phyloP scores from a whole-genome alignment of 2,888 invertebrate species.

The Sarcophaga caerulescens region DNA sequence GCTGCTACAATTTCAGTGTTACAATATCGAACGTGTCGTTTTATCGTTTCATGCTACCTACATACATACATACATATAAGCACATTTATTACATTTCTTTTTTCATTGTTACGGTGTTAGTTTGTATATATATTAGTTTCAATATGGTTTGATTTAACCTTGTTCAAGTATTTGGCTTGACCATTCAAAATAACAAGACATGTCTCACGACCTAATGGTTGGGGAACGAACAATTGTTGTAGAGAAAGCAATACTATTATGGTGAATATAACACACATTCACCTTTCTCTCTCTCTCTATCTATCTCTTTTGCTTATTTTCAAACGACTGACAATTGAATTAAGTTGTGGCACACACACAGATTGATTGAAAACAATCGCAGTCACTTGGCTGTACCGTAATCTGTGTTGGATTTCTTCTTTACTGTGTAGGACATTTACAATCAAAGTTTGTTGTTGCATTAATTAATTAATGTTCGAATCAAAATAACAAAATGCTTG shows the following conservation, averaged over 20 bases:
- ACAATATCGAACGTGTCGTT: slow-evolving; percentile 37
- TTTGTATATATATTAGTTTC: slow-evolving; percentile 1
- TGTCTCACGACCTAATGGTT: slow-evolving; percentile 22
- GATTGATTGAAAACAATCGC: slow-evolving; percentile 49
- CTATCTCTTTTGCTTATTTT: neutral
- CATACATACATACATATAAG: too few relatives aligned
- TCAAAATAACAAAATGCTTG: too few relatives aligned
- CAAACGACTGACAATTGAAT: slow-evolving; percentile 45
- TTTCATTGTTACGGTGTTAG: neutral
- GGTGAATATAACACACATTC: neutral
- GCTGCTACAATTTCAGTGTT: neutral
- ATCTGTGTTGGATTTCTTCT: neutral
- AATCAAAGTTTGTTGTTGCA: slow-evolving; percentile 18
- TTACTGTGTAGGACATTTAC: slow-evolving; percentile 17
- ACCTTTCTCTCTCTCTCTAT: too few relatives aligned
- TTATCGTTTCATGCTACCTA: neutral
- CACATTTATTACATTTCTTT: neutral
- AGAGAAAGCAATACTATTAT: slow-evolving; percentile 17
- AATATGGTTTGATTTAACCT: slow-evolving; percentile 56
- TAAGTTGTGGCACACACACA: slow-evolving; percentile 31
- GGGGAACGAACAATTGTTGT: neutral
- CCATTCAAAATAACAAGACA: slow-evolving; percentile 29
- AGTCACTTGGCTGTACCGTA: neutral
- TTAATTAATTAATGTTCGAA: slow-evolving; percentile 32
- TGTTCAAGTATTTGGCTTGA: slow-evolving; percentile 44